These are phyloP conservation scores for Chymomyza costata DNA, from an alignment of 1,140 invertebrate species.

Conservation along the genomic window DNA sequence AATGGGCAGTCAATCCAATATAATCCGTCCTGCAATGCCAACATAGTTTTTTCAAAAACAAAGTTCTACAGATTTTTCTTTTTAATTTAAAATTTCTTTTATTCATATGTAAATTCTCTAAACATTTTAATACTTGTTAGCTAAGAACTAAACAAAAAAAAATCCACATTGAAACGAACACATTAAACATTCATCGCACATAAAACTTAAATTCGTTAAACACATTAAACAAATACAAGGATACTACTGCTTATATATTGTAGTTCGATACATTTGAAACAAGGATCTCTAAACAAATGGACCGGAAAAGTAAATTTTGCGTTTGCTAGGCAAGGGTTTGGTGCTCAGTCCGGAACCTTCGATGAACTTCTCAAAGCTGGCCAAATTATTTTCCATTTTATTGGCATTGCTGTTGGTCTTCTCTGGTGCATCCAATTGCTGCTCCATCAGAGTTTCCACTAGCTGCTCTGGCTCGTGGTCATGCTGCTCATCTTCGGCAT, in stretches of 20 bases:
- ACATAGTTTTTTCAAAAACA: too few relatives aligned
- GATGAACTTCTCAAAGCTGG: constrained; percentile 67
- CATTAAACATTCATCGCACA: constrained; percentile 18
- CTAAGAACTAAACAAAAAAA: constrained; percentile 45
- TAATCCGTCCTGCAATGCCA: too few relatives aligned
- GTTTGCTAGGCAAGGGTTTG: constrained; percentile 65
- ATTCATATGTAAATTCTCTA: constrained; percentile 46
- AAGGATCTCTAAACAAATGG: constrained; percentile 63
- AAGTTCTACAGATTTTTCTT: not conserved
- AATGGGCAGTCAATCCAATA: too few relatives aligned
- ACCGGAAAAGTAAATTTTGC: constrained; percentile 68
- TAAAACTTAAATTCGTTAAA: constrained; percentile 39
- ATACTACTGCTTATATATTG: not conserved
- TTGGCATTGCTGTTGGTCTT: constrained; percentile 28
- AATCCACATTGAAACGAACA: constrained; percentile 17
- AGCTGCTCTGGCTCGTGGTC: constrained; percentile 16
- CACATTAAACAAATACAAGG: constrained; percentile 8
- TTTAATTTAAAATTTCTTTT: constrained; percentile 15
- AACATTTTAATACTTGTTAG: constrained; percentile 49
- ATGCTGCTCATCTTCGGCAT: constrained; percentile 15
- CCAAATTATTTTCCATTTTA: constrained; percentile 53
- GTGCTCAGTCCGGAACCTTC: constrained; percentile 56
- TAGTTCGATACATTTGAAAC: not conserved
- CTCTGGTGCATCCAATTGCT: not conserved
- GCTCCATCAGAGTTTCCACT: constrained; percentile 3